Base-by-base conservation (phyloP, 2,888 invertebrate genomes). In the Zygogramma bicolorata region DNA sequence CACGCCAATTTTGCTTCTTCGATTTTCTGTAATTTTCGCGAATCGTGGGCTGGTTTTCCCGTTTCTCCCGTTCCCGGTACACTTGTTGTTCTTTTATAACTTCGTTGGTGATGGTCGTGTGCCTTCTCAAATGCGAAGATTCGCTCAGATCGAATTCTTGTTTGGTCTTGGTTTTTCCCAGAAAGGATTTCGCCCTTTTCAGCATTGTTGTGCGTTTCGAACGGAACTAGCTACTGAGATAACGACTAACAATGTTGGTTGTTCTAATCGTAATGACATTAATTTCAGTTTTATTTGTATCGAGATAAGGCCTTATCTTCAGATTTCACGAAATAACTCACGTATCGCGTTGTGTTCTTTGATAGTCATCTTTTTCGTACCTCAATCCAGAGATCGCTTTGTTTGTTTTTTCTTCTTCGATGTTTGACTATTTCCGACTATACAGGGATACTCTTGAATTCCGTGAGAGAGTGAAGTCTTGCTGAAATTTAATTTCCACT, bases 121-220 rank as follows among this genome's bases (percentile, higher is more conserved):
- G 75, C 34, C 85, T 76, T 29, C 80, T 77, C 25, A 85, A 72
- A 71, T 85, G 85, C 3, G 82, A 80, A 2, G 79, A 79, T 73
- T 85, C 85, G 8, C 80, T 77, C 15, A 83, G 68, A 62, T 83
- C 82, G 31, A 79, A 42, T 13, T 78, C 77, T 25, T 77, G 58
- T 38, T 78, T 75, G 25, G 75, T 77, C 63, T 81, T 81, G 15
- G 75, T 70, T 65, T 81, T 79, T 8, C 75, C 76, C 13, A 85
- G 80, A 75, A 85, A 85, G 15, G 84, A 84, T 72, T 84, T 85
- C 0, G 84, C 84, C 8, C 85, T 77, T 79, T 80, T 79, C 20
- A 84, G 73, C 81, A 68, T 71, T 68, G 73, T 46, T 70, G 89
- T n/a, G 25, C 25, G 13, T 1, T 25, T 53, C 53, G 53, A 53